Conservation (phyloP, 2,797 vertebrate genomes). For the Anas georgica region DNA sequence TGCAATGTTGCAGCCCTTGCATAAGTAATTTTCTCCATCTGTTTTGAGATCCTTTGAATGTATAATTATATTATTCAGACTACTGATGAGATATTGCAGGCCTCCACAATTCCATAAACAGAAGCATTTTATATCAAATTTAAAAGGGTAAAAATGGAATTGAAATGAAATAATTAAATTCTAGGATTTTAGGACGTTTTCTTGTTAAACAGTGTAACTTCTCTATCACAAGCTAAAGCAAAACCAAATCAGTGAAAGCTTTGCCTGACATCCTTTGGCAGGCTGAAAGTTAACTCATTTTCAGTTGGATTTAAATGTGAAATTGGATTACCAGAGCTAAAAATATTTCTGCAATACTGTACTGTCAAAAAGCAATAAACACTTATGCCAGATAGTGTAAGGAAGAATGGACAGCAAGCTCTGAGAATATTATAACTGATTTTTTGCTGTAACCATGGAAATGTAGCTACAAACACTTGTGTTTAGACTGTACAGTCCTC, state of each 20-base stretch:
- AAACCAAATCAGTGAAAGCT: slow-evolving; percentile 35
- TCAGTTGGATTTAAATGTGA: slow-evolving; percentile 54
- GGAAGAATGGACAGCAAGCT: neutral
- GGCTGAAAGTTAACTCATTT: slow-evolving; percentile 40
- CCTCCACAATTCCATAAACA: neutral
- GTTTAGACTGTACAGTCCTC: slow-evolving; percentile 19
- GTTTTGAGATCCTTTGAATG: neutral
- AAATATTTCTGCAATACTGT: slow-evolving; percentile 44
- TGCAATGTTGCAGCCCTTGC: neutral
- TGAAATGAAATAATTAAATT: neutral
- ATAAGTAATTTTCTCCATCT: neutral
- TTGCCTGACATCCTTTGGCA: slow-evolving; percentile 40
- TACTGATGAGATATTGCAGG: neutral
- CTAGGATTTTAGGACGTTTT: neutral
- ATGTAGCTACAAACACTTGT: slow-evolving; percentile 53
- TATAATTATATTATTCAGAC: neutral
- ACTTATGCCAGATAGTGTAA: neutral
- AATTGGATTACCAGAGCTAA: slow-evolving; percentile 53
- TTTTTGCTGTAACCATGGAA: slow-evolving; percentile 56
- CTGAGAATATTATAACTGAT: neutral
- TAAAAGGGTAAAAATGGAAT: neutral
- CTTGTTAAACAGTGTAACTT: neutral
- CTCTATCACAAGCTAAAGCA: slow-evolving; percentile 12
- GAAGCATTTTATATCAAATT: neutral
- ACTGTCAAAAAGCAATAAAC: slow-evolving; percentile 28